Base-by-base conservation (phyloP, 2,113 vertebrate genomes). In the Erythrocercus mccallii region DNA sequence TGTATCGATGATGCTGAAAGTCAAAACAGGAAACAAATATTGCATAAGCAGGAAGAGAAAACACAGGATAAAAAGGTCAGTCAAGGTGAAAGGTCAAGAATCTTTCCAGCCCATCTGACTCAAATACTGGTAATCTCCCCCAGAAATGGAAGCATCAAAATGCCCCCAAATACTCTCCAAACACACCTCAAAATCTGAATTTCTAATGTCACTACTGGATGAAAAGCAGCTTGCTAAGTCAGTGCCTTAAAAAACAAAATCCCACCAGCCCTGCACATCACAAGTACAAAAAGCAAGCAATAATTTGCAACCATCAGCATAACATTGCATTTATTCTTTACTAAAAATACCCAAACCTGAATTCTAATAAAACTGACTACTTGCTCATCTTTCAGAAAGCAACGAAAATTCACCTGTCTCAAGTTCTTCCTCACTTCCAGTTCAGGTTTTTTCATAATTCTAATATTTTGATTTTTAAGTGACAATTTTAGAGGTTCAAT, bases 381-480 rank as follows among this genome's bases (percentile, higher is more conserved):
- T 92, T 60, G 64, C 51, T 70, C 50, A 91, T 42, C 78, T 62
- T 73, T 66, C 54, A 57, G 58, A 40, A 82, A 73, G 18, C 27
- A 88, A 73, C 27, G 17, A 85, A 77, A 51, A 56, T 7, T 66
- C 58, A 85, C 65, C 64, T 37, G 72, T 53, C 83, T 80, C 53
- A 35, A 81, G 68, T 44, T 95, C 86, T 38, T 70, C 60, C 90
- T 73, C 44, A 57, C 86, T 94, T 72, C 17, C 94, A 91, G 22
- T 38, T 91, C 25, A 18, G 60, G 56, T 82, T 92, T 86, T 81
- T 80, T 47, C 90, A 45, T 66, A 74, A 88, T 77, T 70, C 62
- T 20, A 95, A 73, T 95, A 87, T 95, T 96, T 89, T 74, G 74
- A 91, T 94, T 87, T 92, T 78, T 74, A 96, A 96, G 81, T 64